A percentile compares a stretch with the other conserved stretches of the same genome.
Conservation (phyloP, 2,888 invertebrate genomes). For the Pandemis corylana region DNA sequence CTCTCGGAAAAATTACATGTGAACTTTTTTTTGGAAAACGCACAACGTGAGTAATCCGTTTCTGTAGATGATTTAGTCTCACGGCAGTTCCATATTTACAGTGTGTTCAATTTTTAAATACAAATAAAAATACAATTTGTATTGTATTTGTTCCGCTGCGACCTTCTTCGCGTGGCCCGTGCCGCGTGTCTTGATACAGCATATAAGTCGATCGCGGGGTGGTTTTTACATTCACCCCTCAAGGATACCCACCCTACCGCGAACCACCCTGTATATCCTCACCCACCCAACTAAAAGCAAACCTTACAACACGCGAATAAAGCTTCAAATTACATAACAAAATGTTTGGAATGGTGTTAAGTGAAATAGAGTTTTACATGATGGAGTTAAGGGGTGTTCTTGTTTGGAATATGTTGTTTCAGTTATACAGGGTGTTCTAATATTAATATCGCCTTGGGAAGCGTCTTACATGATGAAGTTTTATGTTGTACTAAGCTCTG, state of each 20-base stretch:
- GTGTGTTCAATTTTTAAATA: neutral
- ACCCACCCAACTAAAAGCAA: conserved; percentile 1
- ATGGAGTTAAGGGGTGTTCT: neutral
- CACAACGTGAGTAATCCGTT: too few relatives aligned
- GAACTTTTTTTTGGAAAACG: too few relatives aligned
- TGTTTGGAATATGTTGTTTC: neutral
- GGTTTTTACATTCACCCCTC: conserved; percentile 50
- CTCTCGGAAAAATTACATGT: too few relatives aligned
- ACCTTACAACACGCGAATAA: neutral
- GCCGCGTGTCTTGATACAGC: conserved; percentile 48
- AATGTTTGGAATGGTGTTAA: neutral
- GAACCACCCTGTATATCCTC: conserved; percentile 13
- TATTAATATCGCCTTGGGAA: conserved; percentile 50
- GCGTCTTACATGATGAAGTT: conserved; percentile 48
- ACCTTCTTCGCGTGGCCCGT: conserved; percentile 14
- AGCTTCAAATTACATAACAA: neutral
- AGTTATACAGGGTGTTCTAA: conserved; percentile 45
- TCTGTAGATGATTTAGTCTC: too few relatives aligned
- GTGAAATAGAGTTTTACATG: neutral
- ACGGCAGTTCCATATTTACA: too few relatives aligned
- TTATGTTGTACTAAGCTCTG: conserved; percentile 43
- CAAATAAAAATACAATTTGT: neutral
- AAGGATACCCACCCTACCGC: conserved; percentile 45
- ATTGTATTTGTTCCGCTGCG: neutral
- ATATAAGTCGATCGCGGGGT: conserved; percentile 52